Evolutionary conservation across 2,113 vertebrate species (phyloP), one percentile per base, ranked within the genome.

Genomic region (Pitta sordida): DNA sequence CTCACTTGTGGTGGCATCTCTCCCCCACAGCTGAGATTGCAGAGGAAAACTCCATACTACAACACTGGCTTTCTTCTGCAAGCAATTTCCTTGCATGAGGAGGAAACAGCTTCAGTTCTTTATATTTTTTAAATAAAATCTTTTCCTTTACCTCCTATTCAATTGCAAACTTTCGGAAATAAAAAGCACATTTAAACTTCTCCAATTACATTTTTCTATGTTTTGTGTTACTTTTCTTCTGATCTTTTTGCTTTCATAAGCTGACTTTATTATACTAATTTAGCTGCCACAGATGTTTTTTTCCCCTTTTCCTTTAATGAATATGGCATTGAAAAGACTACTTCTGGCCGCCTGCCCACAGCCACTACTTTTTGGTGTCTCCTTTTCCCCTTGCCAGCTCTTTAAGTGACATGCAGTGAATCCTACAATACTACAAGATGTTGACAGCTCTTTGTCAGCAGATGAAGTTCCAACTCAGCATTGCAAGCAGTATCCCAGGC

Each of bases 201-300:
- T 93, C 91, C 49, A 34, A 88, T 93, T 94, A 92, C 80, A 64
- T 93, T 95, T 96, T 94, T 75, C 88, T 87, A 5, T 44, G 41
- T 36, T 92, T 84, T 76, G 32, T 77, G 58, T 82, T 96, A 91
- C 67, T 74, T 90, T 88, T 55, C 91, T 95, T 96, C 95, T 96
- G 95, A 96, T 96, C 87, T 94, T 94, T 95, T 80, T 76, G 37
- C 95, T 96, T 95, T 92, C 88, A 94, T 96, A 79, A 95, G 58
- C 82, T 78, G 74, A 53, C 77, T 94, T 94, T 90, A 96, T 96
- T 95, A 90, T 65, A 88, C 24, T 49, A 86, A 94, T 80, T 92
- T 82, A 87, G 81, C 79, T 91, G 65, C 82, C 85, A 81, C 93
- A 94, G 91, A 94, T 94, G 91, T 2, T 79, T 94, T 73, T 46